A percentile compares a stretch with the other conserved stretches of the same genome.
Evolutionary conservation across 2,113 vertebrate species (phyloP).

Genomic region (Andinoacara biseriatus): DNA sequence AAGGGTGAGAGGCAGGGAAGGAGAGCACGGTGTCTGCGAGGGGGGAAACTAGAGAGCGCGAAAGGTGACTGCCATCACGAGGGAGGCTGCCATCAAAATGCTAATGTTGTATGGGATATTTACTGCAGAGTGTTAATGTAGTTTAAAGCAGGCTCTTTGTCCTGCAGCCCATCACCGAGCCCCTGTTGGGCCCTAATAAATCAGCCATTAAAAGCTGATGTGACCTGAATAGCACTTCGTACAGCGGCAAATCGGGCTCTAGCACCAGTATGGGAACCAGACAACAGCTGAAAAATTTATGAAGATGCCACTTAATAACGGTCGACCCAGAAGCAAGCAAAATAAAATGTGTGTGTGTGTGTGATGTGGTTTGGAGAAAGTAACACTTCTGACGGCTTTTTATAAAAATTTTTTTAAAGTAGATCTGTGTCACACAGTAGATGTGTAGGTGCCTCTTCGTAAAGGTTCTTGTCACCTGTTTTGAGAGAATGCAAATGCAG

Average conservation of each 20-base stretch:
- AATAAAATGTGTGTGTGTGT: not conserved
- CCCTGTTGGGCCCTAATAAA: constrained; percentile 72
- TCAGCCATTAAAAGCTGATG: constrained; percentile 80
- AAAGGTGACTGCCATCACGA: constrained; percentile 45
- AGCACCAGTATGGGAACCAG: constrained; percentile 44
- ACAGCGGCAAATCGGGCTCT: constrained; percentile 49
- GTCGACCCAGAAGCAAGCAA: constrained; percentile 37
- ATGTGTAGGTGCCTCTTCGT: not conserved
- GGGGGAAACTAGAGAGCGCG: constrained; percentile 26
- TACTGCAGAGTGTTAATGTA: constrained; percentile 77
- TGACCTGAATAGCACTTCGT: constrained; percentile 77
- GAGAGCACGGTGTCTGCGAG: constrained; percentile 8
- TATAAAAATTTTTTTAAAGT: not conserved
- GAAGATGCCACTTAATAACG: constrained; percentile 68
- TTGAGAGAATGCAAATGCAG: constrained; percentile 1
- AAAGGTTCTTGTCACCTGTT: constrained; percentile 11
- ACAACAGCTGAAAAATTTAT: constrained; percentile 77
- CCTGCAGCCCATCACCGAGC: constrained; percentile 64
- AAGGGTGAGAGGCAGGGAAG: constrained; percentile 22
- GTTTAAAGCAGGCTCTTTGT: constrained; percentile 81
- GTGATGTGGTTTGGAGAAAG: not conserved
- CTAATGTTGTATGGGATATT: constrained; percentile 79
- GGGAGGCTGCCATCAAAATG: constrained; percentile 77
- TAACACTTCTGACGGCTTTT: constrained; percentile 28
- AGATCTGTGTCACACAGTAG: not conserved